Conservation (phyloP, 2,888 invertebrate genomes). For the Lithophane semibrunnea region DNA sequence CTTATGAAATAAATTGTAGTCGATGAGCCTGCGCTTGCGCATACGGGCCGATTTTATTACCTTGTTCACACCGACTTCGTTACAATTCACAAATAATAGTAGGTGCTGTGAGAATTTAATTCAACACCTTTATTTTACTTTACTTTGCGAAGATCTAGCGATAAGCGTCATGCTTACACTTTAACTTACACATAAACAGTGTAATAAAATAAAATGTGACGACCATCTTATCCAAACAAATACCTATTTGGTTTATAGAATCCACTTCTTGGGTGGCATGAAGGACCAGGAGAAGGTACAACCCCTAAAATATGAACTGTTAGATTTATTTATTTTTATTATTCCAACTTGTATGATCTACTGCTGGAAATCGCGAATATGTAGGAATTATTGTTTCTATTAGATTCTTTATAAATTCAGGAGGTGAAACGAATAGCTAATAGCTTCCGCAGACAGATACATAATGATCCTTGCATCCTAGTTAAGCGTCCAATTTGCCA, state of each 20-base stretch:
- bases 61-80: constrained; percentile 53
- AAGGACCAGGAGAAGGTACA: not conserved
- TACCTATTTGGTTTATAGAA: constrained; percentile 3
- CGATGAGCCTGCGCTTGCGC: constrained; percentile 29
- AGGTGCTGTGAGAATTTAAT: constrained; percentile 44
- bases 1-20: constrained; percentile 44
- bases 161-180: constrained; percentile 16
- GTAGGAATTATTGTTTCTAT: too few species aligned
- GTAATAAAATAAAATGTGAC: constrained; percentile 32
- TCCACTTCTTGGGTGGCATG: constrained; percentile 43
- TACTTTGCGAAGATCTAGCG: constrained; percentile 35
- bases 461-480: constrained; percentile 13
- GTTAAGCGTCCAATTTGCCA: constrained; percentile 12
- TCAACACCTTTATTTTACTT: constrained; percentile 24
- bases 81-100: constrained; percentile 50
- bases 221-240: constrained; percentile 21
- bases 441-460: not conserved
- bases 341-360: not conserved
- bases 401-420: not conserved
- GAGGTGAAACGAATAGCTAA: not conserved
- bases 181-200: constrained; percentile 14
- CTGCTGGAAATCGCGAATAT: not conserved
- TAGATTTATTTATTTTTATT: too few species aligned
- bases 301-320: not conserved
- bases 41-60: constrained; percentile 49